Base-by-base conservation (phyloP, 2,888 invertebrate genomes). In the Lottia gigantea region DNA sequence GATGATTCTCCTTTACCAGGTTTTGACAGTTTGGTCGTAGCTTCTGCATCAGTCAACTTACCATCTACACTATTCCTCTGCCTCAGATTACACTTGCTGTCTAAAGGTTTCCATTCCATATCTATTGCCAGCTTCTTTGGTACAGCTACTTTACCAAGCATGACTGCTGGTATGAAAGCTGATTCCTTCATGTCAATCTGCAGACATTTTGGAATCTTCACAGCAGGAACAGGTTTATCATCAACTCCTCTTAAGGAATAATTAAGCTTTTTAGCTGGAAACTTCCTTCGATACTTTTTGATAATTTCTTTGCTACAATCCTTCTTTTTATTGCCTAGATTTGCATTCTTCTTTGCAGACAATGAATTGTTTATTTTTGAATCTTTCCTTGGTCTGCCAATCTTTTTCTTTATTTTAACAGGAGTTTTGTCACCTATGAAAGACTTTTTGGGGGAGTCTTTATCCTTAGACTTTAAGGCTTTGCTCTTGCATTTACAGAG, bases 151-250 rank as follows among this genome's bases (percentile, higher is more conserved):
- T 14, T 55, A 55, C 19, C 8, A 23, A 14, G 19, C 55, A 55
- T 55, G 14, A 8, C 23, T 55, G 55, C 11, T 55, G 55, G 55
- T 15, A 23, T 55, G 55, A 55, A 23, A 23, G 23, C 23, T 12
- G 16, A 55, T 55, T 55, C 55, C 14, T 23, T 23, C 55, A 55
- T 55, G 23, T 55, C 55, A 55, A 55, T 55, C 55, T 55, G 55
- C 11, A 55, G 55, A 11, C 14, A 23, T 55, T 23, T 55, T 40
- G 40, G 40, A 40, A 40, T 40, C 40, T 40, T 40, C 40, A 40
- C 7, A 11, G 40, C 1, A 40, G 40, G 40, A 8, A 11, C 40
- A 8, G 40, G 40, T 40, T 40, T 40, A 8, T 40, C n/a, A n/a
- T n/a, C 40, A 40, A 40, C 40, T 40, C 40, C 40, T 40, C 40